A percentile compares a stretch with the other conserved stretches of the same genome.
Evolutionary conservation across 1,140 invertebrate species (phyloP).

Genomic region (Araneus ventricosus): DNA sequence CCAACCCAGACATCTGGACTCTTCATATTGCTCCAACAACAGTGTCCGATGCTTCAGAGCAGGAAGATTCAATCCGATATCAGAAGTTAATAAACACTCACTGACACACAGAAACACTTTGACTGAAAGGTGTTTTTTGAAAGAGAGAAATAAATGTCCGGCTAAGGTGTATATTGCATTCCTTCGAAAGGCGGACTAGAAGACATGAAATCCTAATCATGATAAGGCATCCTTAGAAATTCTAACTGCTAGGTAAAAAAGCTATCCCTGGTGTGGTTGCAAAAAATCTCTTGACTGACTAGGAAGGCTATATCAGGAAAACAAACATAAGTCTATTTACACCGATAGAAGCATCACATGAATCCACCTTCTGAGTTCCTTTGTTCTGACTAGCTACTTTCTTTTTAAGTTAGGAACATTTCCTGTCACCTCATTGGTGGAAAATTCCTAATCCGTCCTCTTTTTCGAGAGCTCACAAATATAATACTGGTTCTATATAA

Average conservation of each 20-base stretch:
- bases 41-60: constrained; percentile 33
- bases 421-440: not conserved
- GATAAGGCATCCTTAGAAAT: constrained; percentile 60
- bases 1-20: constrained; percentile 27
- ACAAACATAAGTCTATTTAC: constrained; percentile 45
- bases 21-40: not conserved
- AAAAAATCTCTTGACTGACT: constrained; percentile 68
- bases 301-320: constrained; percentile 47
- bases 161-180: constrained; percentile 32
- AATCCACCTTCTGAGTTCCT: not conserved
- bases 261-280: constrained; percentile 4
- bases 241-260: constrained; percentile 55
- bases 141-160: constrained; percentile 30
- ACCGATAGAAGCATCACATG: not conserved
- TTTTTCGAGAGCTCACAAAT: constrained; percentile 43
- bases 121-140: constrained; percentile 29
- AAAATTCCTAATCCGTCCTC: not conserved
- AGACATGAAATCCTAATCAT: constrained; percentile 35
- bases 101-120: constrained; percentile 50
- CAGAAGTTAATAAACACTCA: constrained; percentile 50
- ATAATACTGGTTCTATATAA: constrained; percentile 65
- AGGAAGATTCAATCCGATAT: not conserved
- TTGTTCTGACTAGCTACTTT: constrained; percentile 61
- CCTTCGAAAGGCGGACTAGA: constrained; percentile 35
- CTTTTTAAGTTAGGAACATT: not conserved